Conservation (phyloP, 1,140 invertebrate species). For the Drosophila kanapiae region DNA sequence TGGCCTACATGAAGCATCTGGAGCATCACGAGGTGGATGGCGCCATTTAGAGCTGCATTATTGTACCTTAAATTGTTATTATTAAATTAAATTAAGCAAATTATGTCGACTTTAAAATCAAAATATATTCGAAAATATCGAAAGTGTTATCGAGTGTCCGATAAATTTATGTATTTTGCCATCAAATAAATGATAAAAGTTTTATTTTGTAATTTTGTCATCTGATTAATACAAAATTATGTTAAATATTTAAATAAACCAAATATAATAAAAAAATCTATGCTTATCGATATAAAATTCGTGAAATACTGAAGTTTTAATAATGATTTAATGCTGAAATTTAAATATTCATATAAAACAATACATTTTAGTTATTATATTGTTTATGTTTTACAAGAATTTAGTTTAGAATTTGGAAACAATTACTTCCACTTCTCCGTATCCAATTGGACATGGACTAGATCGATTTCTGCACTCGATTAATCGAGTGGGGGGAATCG, state of each 20-base stretch:
- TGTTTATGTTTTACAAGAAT: too few species aligned
- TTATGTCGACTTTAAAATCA: not conserved
- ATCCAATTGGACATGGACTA: not conserved
- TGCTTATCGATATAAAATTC: too few species aligned
- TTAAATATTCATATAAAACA: too few species aligned
- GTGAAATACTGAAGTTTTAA: too few species aligned
- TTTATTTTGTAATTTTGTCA: too few species aligned
- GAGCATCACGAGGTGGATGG: slow-evolving; percentile 85
- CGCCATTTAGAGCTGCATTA: slow-evolving; percentile 35
- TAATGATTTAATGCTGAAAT: too few species aligned
- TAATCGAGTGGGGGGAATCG: not conserved
- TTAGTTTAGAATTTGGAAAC: too few species aligned
- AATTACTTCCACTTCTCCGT: too few species aligned
- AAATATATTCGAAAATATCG: not conserved
- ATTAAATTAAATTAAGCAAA: slow-evolving; percentile 2
- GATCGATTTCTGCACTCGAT: not conserved
- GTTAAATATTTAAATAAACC: not conserved
- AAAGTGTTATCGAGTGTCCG: not conserved
- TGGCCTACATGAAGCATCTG: slow-evolving; percentile 94
- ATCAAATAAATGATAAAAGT: not conserved
- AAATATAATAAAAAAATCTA: not conserved
- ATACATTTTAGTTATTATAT: too few species aligned
- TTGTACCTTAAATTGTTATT: not conserved
- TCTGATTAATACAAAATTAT: not conserved
- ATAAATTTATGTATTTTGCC: not conserved